A percentile compares a stretch with the other conserved stretches of the same genome.
phyloP scores from a whole-genome alignment of 2,113 vertebrate species.

The Pomatostomus ruficeps region DNA sequence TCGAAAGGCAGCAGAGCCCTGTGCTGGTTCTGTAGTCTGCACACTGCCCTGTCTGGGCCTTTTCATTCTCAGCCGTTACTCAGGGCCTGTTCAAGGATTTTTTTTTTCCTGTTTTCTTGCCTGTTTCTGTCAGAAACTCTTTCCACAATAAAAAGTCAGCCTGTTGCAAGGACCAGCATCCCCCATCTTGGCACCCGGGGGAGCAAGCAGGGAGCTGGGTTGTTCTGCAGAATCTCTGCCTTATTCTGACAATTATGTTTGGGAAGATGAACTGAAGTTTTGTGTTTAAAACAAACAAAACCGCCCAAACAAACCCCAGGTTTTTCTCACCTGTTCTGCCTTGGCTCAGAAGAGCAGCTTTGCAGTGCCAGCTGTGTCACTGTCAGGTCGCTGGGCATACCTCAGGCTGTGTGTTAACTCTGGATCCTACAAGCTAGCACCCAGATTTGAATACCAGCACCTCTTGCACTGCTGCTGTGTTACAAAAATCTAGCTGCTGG shows the following conservation, averaged over 20 bases:
- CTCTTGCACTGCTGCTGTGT: neutral
- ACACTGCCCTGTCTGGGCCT: fast-evolving
- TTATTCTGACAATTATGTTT: neutral
- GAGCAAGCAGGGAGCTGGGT: neutral
- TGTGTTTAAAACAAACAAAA: neutral
- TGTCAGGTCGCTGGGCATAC: neutral
- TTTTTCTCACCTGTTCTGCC: neutral
- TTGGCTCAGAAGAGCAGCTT: neutral
- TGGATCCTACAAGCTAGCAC: neutral
- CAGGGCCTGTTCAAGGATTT: neutral
- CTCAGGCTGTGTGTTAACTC: neutral
- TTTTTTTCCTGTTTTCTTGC: neutral
- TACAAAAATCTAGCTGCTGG: neutral
- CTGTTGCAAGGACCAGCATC: neutral
- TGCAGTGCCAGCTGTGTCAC: neutral
- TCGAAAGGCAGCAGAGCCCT: neutral
- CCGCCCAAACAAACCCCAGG: neutral
- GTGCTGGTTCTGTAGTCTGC: neutral
- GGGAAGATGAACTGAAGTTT: neutral
- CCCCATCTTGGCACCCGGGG: neutral
- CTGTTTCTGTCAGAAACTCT: neutral
- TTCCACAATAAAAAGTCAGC: neutral
- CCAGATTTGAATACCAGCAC: neutral
- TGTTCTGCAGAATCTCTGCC: neutral
- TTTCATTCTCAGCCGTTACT: neutral